Base-by-base conservation (phyloP, 2,113 vertebrate genomes). In the Antennarius striatus region DNA sequence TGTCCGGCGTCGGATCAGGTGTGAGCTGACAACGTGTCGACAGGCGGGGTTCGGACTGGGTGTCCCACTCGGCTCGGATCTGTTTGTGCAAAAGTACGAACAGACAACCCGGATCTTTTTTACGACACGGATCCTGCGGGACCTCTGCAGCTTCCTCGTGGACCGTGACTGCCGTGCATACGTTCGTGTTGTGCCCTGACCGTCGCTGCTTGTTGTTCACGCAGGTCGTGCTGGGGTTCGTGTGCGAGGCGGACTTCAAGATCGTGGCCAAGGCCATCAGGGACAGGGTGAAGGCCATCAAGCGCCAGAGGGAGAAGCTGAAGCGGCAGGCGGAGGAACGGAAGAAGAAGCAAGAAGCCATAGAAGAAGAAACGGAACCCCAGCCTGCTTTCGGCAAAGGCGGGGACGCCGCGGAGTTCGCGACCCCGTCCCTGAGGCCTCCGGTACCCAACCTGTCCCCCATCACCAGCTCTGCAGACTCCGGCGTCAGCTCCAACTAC, bases 221-320 rank as follows among this genome's bases (percentile, higher is more conserved):
- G 1, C 89, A 99, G 97, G 97, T 99, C 4, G 92, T 95, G 40
- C 92, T 98, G 55, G 96, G 96, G 56, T 95, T 99, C 7, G 93
- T 99, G 57, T 98, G 94, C 0, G 97, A 98, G 87, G 96, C 93
- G 0, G 97, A 99, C 89, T 98, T 96, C 90, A 98, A 99, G 79
- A 91, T 95, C 32, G 96, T 99, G 74, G 96, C 96, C 82, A 96
- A 96, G 79, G 96, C 97, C 0, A 96, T 99, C 63, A 91, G 96
- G 46, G 96, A 98, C 86, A 83, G 97, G 0, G 97, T 98, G 60
- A 90, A 94, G 0, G 87, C 94, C 89, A 96, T 98, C 88, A 98
- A 96, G 69, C 89, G 97, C 6, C 96, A 98, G 83, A 86, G 97
- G 4, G 96, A 98, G 81, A 96, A 96, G 83, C 87, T 94, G 63